phyloP scores from a whole-genome alignment of 2,113 vertebrate species.

The Cryptomyrus ogoouensis region DNA sequence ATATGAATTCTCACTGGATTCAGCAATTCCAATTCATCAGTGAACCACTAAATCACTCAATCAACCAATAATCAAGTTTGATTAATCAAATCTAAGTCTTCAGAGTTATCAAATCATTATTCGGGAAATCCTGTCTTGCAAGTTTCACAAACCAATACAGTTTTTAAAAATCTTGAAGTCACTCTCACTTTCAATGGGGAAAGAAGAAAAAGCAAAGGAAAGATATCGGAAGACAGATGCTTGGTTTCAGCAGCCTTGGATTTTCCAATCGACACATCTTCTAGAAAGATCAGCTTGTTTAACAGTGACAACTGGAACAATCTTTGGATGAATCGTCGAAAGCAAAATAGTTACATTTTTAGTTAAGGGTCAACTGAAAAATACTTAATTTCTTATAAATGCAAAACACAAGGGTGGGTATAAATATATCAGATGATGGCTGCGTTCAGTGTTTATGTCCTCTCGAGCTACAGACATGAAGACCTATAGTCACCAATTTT shows the following conservation, averaged over 20 bases:
- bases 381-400: neutral
- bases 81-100: neutral
- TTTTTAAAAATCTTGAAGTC: neutral
- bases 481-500: neutral
- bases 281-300: neutral
- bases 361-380: neutral
- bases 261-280: neutral
- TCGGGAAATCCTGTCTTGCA: neutral
- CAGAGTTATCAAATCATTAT: neutral
- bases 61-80: neutral
- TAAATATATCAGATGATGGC: neutral
- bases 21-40: neutral
- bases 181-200: slow-evolving; percentile 19
- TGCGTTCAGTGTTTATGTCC: neutral
- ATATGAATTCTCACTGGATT: neutral
- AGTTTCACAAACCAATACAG: neutral
- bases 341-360: slow-evolving; percentile 4
- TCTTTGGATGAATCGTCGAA: neutral
- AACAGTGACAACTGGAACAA: neutral
- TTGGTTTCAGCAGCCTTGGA: neutral
- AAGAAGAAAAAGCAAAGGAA: neutral
- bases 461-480: neutral
- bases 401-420: neutral
- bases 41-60: neutral
- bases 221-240: slow-evolving; percentile 24